Evolutionary conservation across 2,888 invertebrate species (phyloP).

Genomic region (Brachypterus glaber): DNA sequence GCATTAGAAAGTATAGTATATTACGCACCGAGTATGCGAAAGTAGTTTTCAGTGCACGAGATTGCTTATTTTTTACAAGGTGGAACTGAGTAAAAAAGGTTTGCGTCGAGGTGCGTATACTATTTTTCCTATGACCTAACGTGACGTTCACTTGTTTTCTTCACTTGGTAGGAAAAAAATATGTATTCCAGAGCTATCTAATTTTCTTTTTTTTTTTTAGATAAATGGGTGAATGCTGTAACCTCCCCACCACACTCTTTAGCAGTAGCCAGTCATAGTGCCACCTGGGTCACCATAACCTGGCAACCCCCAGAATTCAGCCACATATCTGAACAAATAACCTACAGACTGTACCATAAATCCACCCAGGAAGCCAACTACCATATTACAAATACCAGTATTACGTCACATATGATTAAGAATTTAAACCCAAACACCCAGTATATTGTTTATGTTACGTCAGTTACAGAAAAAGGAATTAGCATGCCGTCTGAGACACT

Average conservation of each 20-base stretch:
- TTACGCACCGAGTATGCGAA: no score
- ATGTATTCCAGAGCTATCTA: no score
- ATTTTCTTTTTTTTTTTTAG: constrained; percentile 23
- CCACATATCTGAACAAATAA: constrained; percentile 66
- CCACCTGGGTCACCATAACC: constrained; percentile 69
- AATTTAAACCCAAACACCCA: constrained; percentile 70
- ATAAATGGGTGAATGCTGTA: constrained; percentile 51
- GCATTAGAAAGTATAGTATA: no score
- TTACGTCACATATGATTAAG: constrained; percentile 62
- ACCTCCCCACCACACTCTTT: constrained; percentile 75
- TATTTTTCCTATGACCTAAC: no score
- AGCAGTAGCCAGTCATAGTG: constrained; percentile 67
- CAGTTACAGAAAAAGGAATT: constrained; percentile 57
- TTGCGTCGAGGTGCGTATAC: no score
- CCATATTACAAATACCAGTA: constrained; percentile 53
- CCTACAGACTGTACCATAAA: constrained; percentile 67
- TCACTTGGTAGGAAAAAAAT: no score
- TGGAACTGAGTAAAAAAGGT: no score
- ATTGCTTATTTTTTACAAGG: no score
- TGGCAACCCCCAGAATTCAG: constrained; percentile 83
- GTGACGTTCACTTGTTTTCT: no score
- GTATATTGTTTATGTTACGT: constrained; percentile 69
- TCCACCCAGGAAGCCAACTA: constrained; percentile 53
- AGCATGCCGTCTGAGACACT: constrained; percentile 74
- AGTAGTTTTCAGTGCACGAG: no score